Evolutionary conservation across 2,888 invertebrate species (phyloP).

Genomic region (Cataglyphis livida): DNA sequence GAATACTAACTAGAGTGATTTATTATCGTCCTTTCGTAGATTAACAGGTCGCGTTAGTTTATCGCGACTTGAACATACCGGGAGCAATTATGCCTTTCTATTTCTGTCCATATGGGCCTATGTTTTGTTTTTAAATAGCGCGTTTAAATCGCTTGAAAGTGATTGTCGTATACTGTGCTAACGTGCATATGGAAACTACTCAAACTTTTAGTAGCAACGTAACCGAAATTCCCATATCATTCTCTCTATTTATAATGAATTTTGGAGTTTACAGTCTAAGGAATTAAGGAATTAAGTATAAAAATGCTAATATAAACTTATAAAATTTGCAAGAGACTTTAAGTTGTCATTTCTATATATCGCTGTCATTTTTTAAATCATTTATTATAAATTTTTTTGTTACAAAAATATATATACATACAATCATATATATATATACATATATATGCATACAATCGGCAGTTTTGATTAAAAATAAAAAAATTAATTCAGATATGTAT

Average conservation of each 20-base stretch:
- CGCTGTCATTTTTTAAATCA: background rate
- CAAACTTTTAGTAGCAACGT: background rate
- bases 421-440: too few species aligned
- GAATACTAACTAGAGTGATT: constrained; percentile 21
- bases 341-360: background rate
- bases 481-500: background rate
- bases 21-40: constrained; percentile 24
- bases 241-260: background rate
- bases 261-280: background rate
- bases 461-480: background rate
- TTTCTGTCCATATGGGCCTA: background rate
- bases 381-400: constrained; percentile 42
- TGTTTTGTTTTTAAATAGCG: constrained; percentile 5
- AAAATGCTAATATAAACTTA: background rate
- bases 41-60: constrained; percentile 6
- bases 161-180: background rate
- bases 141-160: background rate
- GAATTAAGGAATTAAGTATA: background rate
- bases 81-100: constrained; percentile 8
- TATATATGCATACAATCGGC: constrained; percentile 20
- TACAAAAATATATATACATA: constrained; percentile 3
- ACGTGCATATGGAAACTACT: background rate
- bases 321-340: background rate
- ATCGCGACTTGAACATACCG: background rate
- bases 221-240: background rate